Percentiles rank a stretch among this genome's conserved stretches.
Conservation (phyloP, 2,888 invertebrate species). For the Ormyrus thymus region DNA sequence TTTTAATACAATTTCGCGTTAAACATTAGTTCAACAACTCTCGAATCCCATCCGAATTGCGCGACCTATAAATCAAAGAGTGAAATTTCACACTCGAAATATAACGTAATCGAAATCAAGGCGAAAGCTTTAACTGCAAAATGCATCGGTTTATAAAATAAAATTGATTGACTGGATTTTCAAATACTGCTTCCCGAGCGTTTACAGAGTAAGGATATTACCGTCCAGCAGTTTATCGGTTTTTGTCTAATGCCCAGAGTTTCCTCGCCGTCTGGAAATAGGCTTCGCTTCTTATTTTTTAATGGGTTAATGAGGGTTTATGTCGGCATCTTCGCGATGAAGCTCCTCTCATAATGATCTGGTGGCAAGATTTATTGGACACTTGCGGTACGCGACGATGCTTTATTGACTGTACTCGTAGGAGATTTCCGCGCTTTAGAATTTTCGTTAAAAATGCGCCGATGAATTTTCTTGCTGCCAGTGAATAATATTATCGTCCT, state of each 20-base stretch:
- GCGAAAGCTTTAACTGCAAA: too few species aligned
- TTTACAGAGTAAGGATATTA: not conserved
- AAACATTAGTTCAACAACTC: conserved; percentile 16
- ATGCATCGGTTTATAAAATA: too few species aligned
- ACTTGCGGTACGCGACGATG: not conserved
- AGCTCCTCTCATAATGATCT: conserved; percentile 17
- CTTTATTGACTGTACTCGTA: not conserved
- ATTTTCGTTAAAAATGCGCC: too few species aligned
- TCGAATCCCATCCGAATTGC: not conserved
- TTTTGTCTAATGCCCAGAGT: conserved; percentile 1
- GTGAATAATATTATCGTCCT: not conserved
- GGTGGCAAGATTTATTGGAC: conserved; percentile 18
- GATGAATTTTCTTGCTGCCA: not conserved
- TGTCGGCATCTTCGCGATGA: conserved; percentile 1
- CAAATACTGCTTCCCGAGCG: too few species aligned
- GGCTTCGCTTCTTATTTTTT: not conserved
- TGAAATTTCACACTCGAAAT: too few species aligned
- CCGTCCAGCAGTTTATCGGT: not conserved
- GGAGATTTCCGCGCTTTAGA: too few species aligned
- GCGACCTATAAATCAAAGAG: too few species aligned
- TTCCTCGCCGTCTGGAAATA: not conserved
- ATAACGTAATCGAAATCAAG: too few species aligned
- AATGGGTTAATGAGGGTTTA: not conserved
- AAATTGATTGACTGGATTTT: too few species aligned
- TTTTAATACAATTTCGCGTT: conserved; percentile 16